Conservation (phyloP, 2,113 vertebrate species). For the Steatornis caripensis region DNA sequence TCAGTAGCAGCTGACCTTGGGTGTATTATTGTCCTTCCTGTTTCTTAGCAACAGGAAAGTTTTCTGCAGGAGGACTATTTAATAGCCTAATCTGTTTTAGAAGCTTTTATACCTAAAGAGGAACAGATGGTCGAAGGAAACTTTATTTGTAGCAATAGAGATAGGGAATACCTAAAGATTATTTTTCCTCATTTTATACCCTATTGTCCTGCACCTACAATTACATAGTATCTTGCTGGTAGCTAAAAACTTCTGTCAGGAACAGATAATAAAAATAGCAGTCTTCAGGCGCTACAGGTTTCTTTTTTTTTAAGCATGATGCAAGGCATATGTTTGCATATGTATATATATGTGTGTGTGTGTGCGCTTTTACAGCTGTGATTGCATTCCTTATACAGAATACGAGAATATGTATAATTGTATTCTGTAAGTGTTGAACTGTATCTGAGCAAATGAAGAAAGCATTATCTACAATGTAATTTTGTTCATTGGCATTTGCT, state of each 20-base stretch:
- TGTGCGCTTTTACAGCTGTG: background rate
- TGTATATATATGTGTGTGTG: too few species aligned
- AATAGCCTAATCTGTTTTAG: conserved; percentile 19
- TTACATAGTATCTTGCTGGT: background rate
- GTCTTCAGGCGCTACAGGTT: background rate
- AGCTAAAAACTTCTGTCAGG: background rate
- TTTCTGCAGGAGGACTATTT: conserved; percentile 35
- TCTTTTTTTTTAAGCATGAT: background rate
- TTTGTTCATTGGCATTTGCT: background rate
- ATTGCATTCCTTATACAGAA: background rate
- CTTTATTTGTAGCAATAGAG: background rate
- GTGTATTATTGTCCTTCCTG: conserved; percentile 3
- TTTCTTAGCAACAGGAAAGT: conserved; percentile 59
- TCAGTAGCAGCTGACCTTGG: conserved; percentile 20
- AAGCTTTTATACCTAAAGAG: conserved; percentile 21
- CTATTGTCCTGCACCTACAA: background rate
- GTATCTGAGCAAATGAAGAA: background rate
- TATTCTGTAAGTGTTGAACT: background rate
- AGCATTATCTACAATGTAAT: background rate
- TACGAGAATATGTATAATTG: background rate
- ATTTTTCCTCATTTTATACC: background rate
- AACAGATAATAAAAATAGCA: background rate
- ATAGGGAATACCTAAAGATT: background rate
- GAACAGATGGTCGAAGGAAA: conserved; percentile 52
- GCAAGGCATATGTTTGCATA: too few species aligned